Evolutionary conservation across 1,140 invertebrate species (phyloP), one percentile per base, ranked within the genome.

Genomic region (Whitmania pigra): DNA sequence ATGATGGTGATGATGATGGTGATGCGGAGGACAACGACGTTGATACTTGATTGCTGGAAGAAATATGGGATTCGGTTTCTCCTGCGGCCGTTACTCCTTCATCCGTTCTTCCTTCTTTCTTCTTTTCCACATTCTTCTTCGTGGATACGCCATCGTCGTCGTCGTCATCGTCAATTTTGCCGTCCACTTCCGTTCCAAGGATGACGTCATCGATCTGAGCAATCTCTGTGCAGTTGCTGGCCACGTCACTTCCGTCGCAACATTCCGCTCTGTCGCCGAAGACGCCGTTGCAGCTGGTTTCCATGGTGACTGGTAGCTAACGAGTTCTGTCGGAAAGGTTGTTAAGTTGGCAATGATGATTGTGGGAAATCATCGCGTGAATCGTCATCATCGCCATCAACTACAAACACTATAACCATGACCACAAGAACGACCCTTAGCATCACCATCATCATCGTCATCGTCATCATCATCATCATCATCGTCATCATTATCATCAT

Each of bases 41-140:
- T 25, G 60, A 63, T 25, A 27, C 60, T 63, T 31, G 60, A 63
- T 63, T 63, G 22, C 60, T 31, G 60, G 60, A 25, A 25, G 60
- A 25, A 31, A 27, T 63, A 27, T 31, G 60, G 22, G 22, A 27
- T 63, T 31, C 29, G 22, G 22, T 63, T 63, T 31, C 60, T 63
- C 29, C 60, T 63, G 22, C 60, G 29, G 60, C 22, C 60, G 60
- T 31, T 18, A 31, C 60, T 63, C 20, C 29, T 63, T 20, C 22
- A 5, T 13, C 60, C 60, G 60, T 27, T 17, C 60, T 27, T 25
- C 29, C 60, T 27, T 57, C 20, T 5, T 11, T 25, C 29, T 15
- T 27, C 29, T 20, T 25, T 7, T 7, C 60, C 60, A 31, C 60
- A 31, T 31, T 25, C 60, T 31, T 63, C 11, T 31, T 25, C 60